Conservation (phyloP, 2,888 invertebrate genomes). For the Myopa tessellatipennis region DNA sequence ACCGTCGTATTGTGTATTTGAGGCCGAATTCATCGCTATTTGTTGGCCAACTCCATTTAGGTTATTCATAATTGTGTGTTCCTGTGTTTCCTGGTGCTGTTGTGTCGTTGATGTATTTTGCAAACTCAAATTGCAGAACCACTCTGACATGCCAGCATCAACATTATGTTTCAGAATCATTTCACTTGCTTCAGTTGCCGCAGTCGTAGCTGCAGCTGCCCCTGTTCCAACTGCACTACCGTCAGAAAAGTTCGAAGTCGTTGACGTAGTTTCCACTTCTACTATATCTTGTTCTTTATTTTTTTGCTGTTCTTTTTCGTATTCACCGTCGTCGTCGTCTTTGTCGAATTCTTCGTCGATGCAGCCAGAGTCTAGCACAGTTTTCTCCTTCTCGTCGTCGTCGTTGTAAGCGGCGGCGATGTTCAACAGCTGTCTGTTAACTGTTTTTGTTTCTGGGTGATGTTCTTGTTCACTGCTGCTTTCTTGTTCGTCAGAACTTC, state of each 20-base stretch:
- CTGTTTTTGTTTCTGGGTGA: slow-evolving; percentile 27
- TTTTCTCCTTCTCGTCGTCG: slow-evolving; percentile 36
- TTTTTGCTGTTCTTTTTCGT: slow-evolving; percentile 33
- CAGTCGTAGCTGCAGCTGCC: slow-evolving; percentile 45
- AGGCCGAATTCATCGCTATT: slow-evolving; percentile 38
- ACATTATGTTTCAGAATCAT: slow-evolving; percentile 78
- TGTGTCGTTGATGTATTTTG: slow-evolving; percentile 56
- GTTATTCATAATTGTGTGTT: slow-evolving; percentile 46
- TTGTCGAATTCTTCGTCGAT: slow-evolving; percentile 53
- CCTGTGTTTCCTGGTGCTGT: slow-evolving; percentile 31
- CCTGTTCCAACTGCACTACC: slow-evolving; percentile 36
- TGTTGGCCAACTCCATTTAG: slow-evolving; percentile 43
- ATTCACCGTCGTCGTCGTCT: slow-evolving; percentile 45
- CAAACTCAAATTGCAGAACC: slow-evolving; percentile 73
- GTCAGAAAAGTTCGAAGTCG: slow-evolving; percentile 15
- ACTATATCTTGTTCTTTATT: slow-evolving; percentile 38
- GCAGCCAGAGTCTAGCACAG: slow-evolving; percentile 56
- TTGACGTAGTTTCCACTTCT: slow-evolving; percentile 28
- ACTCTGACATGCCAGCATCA: slow-evolving; percentile 73
- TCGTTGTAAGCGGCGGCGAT: slow-evolving; percentile 23
- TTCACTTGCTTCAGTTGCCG: slow-evolving; percentile 50
- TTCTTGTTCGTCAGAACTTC: slow-evolving; percentile 22
- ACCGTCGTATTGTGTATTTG: slow-evolving; percentile 11
- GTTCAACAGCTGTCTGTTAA: slow-evolving; percentile 18
- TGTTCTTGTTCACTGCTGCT: slow-evolving; percentile 33